Evolutionary conservation across 2,888 invertebrate genomes (phyloP), one percentile per base, ranked within the genome.

Genomic region (Gymnocheta viridis): DNA sequence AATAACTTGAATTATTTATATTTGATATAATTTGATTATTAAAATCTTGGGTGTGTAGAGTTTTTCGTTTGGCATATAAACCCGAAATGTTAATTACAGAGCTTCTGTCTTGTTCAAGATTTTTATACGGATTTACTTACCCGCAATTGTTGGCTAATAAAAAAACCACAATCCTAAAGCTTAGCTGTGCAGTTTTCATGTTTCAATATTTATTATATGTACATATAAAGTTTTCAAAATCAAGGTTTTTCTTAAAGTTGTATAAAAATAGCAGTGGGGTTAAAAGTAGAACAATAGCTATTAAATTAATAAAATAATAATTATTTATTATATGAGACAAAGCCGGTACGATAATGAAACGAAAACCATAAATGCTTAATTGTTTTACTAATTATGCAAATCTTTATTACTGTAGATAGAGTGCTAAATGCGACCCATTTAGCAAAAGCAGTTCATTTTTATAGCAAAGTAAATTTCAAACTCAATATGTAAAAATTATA

Each of bases 41-140:
- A 51, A 19, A 41, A 51, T 29, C 17, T 22, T 64, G 74, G 74
- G 74, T 74, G 74, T 74, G 74, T 64, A 54, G 29, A 17, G 22
- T 69, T 56, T 60, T 78, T 14, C 47, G 35, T 58, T 69, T 69
- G 35, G 27, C 41, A 60, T 29, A 60, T 12, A 76, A 67, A n/a
- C 24, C 19, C 22, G 24, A 80, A 66, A 73, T 60, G 49, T 47
- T 67, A 80, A 80, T 73, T 73, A 60, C 41, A 67, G 58, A 73
- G 73, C 73, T 67, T 73, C 80, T 80, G 79, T 32, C 4, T 32
- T 5, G 35, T n/a, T n/a, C n/a, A n/a, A n/a, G n/a, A n/a, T n/a
- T n/a, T n/a, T n/a, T n/a, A n/a, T n/a, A n/a, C n/a, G n/a, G n/a
- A n/a, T n/a, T n/a, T n/a, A n/a, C n/a, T n/a, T n/a, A n/a, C n/a